These are phyloP conservation scores for Chrysocyon brachyurus DNA, from an alignment of 2,797 vertebrate genomes.

Conservation along the genomic window DNA sequence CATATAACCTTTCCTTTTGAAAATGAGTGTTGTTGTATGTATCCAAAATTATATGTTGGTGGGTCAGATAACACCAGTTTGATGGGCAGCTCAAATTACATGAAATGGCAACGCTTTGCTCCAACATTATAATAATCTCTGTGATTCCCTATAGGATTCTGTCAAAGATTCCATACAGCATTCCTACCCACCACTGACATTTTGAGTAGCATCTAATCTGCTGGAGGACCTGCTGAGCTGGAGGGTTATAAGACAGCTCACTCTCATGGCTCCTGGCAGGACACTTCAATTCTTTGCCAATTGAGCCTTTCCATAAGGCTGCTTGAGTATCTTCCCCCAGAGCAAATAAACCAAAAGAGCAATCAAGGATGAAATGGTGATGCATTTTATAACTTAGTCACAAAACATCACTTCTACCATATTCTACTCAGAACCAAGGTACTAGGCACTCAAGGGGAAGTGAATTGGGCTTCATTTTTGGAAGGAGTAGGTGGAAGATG, in stretches of 20 bases:
- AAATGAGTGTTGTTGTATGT: neutral
- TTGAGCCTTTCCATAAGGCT: neutral
- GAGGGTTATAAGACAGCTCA: neutral
- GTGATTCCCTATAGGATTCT: neutral
- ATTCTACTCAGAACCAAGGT: neutral
- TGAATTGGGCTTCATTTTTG: slow-evolving; percentile 4
- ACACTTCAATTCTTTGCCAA: neutral
- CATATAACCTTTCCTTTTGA: neutral
- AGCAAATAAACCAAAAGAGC: neutral
- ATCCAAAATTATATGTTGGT: neutral
- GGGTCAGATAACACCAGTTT: neutral
- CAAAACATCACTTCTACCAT: neutral
- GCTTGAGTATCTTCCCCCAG: neutral
- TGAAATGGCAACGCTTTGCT: neutral
- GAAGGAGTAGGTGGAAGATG: neutral
- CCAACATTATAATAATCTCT: neutral
- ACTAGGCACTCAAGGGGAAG: neutral
- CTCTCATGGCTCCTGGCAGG: neutral
- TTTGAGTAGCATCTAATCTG: neutral
- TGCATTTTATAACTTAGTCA: neutral
- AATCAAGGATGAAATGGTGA: neutral
- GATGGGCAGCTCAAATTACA: neutral
- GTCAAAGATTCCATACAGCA: neutral
- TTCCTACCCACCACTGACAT: neutral
- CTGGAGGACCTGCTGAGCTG: neutral